Base-by-base conservation (phyloP, 23 tunicate genomes). In the Trididemnum clinides region DNA sequence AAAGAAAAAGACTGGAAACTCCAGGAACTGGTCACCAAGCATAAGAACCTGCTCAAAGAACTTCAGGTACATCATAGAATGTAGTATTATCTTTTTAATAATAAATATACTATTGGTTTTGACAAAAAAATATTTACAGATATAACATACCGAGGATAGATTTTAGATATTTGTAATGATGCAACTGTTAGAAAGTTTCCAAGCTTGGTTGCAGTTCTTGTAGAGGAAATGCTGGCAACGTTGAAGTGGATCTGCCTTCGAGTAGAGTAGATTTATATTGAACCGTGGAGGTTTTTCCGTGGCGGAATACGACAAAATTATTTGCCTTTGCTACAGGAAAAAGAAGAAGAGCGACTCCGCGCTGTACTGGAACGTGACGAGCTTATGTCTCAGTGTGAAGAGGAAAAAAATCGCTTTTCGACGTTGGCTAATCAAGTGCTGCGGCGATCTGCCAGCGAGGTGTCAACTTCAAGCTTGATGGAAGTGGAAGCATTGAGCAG, bases 11-110 rank as follows among this genome's bases (percentile, higher is more conserved):
- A 93, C 21, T 34, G 69, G 69, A 77, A 84, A 21, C 71, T 93
- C 1, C 93, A 93, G 36, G 89, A 80, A 5, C 44, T 88, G 30
- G 38, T 75, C 23, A 84, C 34, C 38, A 88, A 93, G 57, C 86
- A 84, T 33, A 93, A 93, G 38, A 72, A 39, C 0, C 31, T 93
- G 32, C 64, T 76, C 37, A 51, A 72, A 39, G 88, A 93, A 20
- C 75, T 89, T 34, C 86, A 84, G 92, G 98, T 93, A 59, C n/a
- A 34, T n/a, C n/a, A n/a, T n/a, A n/a, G n/a, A n/a, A n/a, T n/a
- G n/a, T n/a, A n/a, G n/a, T n/a, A n/a, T n/a, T n/a, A n/a, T n/a
- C n/a, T n/a, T n/a, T n/a, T n/a, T n/a, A n/a, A n/a, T n/a, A n/a
- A n/a, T n/a, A n/a, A n/a, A n/a, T n/a, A n/a, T n/a, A n/a, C n/a